Percentiles rank a stretch among this genome's conserved stretches.
phyloP scores from a whole-genome alignment of 2,113 vertebrate species.

The Gobiocypris rarus region DNA sequence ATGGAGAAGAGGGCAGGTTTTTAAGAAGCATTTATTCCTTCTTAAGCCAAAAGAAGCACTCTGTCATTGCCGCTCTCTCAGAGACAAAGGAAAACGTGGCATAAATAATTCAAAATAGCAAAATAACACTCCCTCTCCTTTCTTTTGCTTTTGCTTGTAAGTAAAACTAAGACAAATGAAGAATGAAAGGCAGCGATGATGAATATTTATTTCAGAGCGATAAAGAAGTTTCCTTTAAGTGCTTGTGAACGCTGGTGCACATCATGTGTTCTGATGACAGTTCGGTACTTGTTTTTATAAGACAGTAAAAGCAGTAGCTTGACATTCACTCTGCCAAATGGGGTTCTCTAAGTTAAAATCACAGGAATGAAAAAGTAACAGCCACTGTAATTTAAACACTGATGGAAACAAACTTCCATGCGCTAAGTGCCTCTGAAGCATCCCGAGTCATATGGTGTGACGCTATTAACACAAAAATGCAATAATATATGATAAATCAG shows the following conservation, averaged over 20 bases:
- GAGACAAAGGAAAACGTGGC: conserved; percentile 47
- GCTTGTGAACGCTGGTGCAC: conserved; percentile 24
- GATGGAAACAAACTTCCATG: conserved; percentile 17
- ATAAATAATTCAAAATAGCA: conserved; percentile 74
- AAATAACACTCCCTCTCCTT: conserved; percentile 61
- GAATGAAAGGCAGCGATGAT: conserved; percentile 51
- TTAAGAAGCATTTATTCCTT: conserved; percentile 54
- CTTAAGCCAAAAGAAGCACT: conserved; percentile 54
- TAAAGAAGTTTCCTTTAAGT: conserved; percentile 49
- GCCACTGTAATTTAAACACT: conserved; percentile 9
- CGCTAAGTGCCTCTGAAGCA: conserved; percentile 21
- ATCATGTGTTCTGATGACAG: conserved; percentile 26
- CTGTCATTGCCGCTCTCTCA: conserved; percentile 63
- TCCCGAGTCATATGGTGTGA: conserved; percentile 21
- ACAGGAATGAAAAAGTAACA: conserved; percentile 27
- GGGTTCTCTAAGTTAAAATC: background rate
- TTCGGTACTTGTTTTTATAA: conserved; percentile 37
- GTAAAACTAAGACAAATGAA: conserved; percentile 53
- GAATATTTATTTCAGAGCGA: conserved; percentile 42
- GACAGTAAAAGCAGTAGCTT: conserved; percentile 37
- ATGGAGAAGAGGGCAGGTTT: conserved; percentile 32
- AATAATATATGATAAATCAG: conserved; percentile 31
- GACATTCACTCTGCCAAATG: conserved; percentile 26
- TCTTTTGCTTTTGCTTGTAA: conserved; percentile 26
- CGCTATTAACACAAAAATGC: conserved; percentile 37